These are phyloP conservation scores for Entomyzon cyanotis DNA, from an alignment of 2,113 vertebrate species.

Conservation along the genomic window DNA sequence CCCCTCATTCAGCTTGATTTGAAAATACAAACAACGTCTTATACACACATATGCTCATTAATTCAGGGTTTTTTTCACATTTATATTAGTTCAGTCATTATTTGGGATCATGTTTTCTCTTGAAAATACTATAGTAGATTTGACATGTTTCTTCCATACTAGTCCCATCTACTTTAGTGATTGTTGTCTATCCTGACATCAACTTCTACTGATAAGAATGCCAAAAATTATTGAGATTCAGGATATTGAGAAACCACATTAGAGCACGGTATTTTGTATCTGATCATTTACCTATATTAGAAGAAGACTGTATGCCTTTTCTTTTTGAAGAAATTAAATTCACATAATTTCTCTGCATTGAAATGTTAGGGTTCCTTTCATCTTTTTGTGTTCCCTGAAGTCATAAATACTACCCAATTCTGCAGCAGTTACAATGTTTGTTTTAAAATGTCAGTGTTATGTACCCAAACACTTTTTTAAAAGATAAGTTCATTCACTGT, in stretches of 20 bases:
- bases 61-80: not conserved
- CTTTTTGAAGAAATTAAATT: not conserved
- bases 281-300: not conserved
- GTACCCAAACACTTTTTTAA: not conserved
- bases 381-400: not conserved
- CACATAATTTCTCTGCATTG: not conserved
- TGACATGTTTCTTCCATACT: not conserved
- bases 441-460: not conserved
- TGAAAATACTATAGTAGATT: not conserved
- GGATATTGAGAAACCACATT: not conserved
- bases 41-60: not conserved
- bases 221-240: not conserved
- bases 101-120: not conserved
- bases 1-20: not conserved
- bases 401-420: not conserved
- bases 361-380: not conserved
- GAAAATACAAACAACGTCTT: not conserved
- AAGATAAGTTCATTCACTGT: not conserved
- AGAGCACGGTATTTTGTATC: not conserved
- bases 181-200: not conserved
- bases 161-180: not conserved
- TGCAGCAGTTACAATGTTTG: not conserved
- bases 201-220: not conserved
- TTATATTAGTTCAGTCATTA: not conserved
- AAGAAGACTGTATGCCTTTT: not conserved